phyloP scores from a whole-genome alignment of 2,113 vertebrate genomes.

The Lipotes vexillifer region DNA sequence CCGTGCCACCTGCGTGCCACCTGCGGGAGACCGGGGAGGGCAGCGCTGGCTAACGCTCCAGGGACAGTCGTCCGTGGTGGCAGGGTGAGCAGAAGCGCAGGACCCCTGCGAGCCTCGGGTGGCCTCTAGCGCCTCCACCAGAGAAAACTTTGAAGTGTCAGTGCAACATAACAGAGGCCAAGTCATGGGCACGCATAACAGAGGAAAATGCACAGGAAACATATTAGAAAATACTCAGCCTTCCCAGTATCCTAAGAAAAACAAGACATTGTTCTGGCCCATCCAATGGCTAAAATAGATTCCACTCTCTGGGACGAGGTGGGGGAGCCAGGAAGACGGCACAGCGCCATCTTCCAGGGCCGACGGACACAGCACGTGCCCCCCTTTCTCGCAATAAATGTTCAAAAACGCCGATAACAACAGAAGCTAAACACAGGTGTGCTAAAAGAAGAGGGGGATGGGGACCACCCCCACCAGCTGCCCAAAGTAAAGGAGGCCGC shows the following conservation, averaged over 20 bases:
- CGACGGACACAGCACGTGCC: not conserved
- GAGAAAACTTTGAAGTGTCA: too few relatives aligned
- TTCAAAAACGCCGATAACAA: not conserved
- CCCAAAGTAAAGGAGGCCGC: not conserved
- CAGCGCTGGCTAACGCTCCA: not conserved
- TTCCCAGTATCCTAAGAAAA: not conserved
- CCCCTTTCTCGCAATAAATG: not conserved
- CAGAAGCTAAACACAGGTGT: not conserved
- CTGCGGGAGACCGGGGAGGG: not conserved
- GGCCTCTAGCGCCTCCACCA: not conserved
- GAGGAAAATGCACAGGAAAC: not conserved
- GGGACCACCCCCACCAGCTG: not conserved
- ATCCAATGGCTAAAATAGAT: not conserved
- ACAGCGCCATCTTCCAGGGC: not conserved
- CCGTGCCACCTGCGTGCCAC: not conserved
- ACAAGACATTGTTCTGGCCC: not conserved
- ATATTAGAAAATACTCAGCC: not conserved
- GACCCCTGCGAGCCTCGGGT: not conserved
- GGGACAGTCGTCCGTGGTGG: not conserved
- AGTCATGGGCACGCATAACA: not conserved
- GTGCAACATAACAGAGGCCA: not conserved
- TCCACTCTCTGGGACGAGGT: not conserved
- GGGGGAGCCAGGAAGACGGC: rapidly evolving
- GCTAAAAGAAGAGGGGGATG: not conserved
- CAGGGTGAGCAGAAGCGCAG: rapidly evolving